These are phyloP conservation scores for Valencia hispanica DNA, from an alignment of 2,797 vertebrate species.

Conservation along the genomic window DNA sequence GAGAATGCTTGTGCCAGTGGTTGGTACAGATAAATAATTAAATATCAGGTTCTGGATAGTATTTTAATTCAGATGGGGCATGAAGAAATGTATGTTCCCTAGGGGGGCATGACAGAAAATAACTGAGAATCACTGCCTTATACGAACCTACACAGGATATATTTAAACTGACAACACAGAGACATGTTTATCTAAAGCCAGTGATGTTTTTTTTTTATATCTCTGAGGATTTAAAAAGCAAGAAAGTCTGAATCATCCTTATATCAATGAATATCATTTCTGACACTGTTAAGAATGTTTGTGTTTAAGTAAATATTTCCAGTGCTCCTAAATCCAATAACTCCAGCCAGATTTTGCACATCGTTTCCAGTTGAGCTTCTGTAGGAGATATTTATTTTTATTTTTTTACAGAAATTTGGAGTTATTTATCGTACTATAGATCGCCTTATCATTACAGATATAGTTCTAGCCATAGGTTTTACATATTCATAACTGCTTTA, in stretches of 20 bases:
- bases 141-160: background rate
- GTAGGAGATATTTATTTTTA: background rate
- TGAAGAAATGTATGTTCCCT: too few species aligned
- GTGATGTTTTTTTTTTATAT: background rate
- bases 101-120: too few species aligned
- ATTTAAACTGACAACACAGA: background rate
- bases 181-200: background rate
- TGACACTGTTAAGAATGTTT: background rate
- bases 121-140: too few species aligned
- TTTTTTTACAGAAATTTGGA: background rate
- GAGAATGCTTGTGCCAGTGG: too few species aligned
- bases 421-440: background rate
- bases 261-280: background rate
- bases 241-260: background rate
- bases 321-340: background rate
- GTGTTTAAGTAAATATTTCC: background rate
- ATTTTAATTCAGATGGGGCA: too few species aligned
- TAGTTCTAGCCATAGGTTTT: background rate
- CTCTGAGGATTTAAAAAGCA: background rate
- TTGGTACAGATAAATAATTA: too few species aligned
- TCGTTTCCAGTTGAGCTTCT: background rate
- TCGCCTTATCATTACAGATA: background rate
- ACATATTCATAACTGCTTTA: background rate
- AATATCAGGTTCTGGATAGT: too few species aligned
- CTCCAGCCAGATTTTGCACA: background rate